Conservation (phyloP, 2,797 vertebrate genomes). For the Alosa sapidissima region DNA sequence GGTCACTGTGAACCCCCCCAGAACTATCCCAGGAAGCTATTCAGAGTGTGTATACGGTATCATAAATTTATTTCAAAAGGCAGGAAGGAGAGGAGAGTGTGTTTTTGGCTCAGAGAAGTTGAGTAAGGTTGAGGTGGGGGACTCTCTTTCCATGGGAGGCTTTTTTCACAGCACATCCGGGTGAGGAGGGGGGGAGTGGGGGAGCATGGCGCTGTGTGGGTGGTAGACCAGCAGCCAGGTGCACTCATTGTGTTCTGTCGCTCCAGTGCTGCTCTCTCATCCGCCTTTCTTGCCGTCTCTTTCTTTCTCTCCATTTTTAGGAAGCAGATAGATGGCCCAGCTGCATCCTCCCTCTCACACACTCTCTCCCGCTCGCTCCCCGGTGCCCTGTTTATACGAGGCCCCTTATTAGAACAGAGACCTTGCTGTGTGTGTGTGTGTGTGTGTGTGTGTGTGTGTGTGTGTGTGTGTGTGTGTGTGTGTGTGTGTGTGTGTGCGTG, state of each 20-base stretch:
- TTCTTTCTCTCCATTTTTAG: slow-evolving; percentile 38
- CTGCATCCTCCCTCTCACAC: slow-evolving; percentile 53
- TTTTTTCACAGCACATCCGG: slow-evolving; percentile 37
- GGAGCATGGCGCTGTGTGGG: background rate
- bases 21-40: slow-evolving; percentile 44
- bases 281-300: slow-evolving; percentile 28
- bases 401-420: slow-evolving; percentile 46
- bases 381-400: slow-evolving; percentile 46
- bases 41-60: slow-evolving; percentile 42
- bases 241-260: slow-evolving; percentile 50
- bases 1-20: slow-evolving; percentile 16
- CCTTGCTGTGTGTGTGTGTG: slow-evolving; percentile 45
- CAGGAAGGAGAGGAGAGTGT: slow-evolving; percentile 47
- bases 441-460: slow-evolving; percentile 36
- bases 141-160: slow-evolving; percentile 45
- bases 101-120: slow-evolving; percentile 26
- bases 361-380: slow-evolving; percentile 12
- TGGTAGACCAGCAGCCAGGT: slow-evolving; percentile 47
- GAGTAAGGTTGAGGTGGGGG: slow-evolving; percentile 33
- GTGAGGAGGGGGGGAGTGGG: slow-evolving; percentile 27
- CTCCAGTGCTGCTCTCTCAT: slow-evolving; percentile 42
- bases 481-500: slow-evolving; percentile 20
- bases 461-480: slow-evolving; percentile 31
- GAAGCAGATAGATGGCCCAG: slow-evolving; percentile 54
- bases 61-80: slow-evolving; percentile 47